phyloP scores from a whole-genome alignment of 1,140 invertebrate species.

The Sarcophaga peregrina region DNA sequence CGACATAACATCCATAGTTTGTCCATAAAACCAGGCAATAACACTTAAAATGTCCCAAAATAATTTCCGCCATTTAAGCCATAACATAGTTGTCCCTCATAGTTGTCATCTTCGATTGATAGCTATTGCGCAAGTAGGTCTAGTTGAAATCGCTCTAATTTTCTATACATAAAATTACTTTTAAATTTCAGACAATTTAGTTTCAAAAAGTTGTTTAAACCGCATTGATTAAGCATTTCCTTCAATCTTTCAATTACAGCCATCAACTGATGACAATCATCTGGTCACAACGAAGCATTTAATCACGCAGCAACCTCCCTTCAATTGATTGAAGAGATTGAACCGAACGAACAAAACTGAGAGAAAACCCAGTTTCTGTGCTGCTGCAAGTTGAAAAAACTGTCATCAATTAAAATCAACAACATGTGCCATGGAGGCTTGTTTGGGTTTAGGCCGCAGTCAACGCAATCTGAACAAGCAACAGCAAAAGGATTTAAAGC shows the following conservation, averaged over 20 bases:
- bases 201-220: no score
- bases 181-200: background rate
- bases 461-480: conserved; percentile 43
- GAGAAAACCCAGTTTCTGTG: no score
- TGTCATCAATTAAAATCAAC: conserved; percentile 24
- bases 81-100: no score
- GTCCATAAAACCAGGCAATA: no score
- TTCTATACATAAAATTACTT: no score
- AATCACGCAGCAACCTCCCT: background rate
- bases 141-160: no score
- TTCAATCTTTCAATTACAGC: conserved; percentile 30
- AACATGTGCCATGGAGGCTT: conserved; percentile 65
- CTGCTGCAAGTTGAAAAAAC: background rate
- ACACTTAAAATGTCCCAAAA: no score
- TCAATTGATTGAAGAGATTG: background rate
- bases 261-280: background rate
- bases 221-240: conserved; percentile 34
- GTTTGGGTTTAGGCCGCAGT: conserved; percentile 48
- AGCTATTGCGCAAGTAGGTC: no score
- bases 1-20: no score
- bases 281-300: background rate
- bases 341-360: no score
- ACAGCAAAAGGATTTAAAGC: conserved; percentile 38
- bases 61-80: no score
- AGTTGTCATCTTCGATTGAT: no score